Base-by-base conservation (phyloP, 2,113 vertebrate species). In the Pelvicachromis taeniatus region DNA sequence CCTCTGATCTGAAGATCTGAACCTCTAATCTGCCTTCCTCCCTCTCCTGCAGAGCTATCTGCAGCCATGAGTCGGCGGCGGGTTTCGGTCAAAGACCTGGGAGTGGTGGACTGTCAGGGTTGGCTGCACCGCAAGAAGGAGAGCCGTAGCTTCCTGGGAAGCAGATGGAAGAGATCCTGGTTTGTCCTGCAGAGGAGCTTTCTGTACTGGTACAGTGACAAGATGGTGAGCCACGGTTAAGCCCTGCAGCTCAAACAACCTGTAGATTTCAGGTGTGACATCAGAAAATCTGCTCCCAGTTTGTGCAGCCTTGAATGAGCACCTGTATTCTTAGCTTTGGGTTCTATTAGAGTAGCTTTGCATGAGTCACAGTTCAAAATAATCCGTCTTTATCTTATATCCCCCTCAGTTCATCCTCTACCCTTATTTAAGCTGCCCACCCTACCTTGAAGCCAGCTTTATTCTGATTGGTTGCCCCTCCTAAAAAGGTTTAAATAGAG, bases 81-180 rank as follows among this genome's bases (percentile, higher is more conserved):
- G 88, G 95, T 98, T 88, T 98, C 98, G 0, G 97, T 97, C 61
- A 97, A 97, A 84, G 97, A 99, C 21, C 96, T 98, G 89, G 97
- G 97, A 3, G 88, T 93, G 52, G 94, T 94, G 0, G 97, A 98
- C 88, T 97, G 96, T 82, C 95, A 98, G 88, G 98, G 97, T 26
- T 99, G 97, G 97, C 95, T 99, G 2, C 97, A 96, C 85, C 98
- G 97, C 94, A 97, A 97, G 93, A 98, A 96, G 65, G 96, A 97
- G 90, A 96, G 95, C 85, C 97, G 96, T 90, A 94, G 94, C 86
- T 97, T 98, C 84, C 95, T 98, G 77, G 95, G 96, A 77, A 96
- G 94, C 93, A 97, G 96, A 95, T 99, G 98, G 98, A 98, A 97
- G 89, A 98, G 97, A 94, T 97, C 96, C 94, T 99, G 98, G 98